phyloP scores from a whole-genome alignment of 2,797 vertebrate genomes.

The Eutrigla gurnardus region DNA sequence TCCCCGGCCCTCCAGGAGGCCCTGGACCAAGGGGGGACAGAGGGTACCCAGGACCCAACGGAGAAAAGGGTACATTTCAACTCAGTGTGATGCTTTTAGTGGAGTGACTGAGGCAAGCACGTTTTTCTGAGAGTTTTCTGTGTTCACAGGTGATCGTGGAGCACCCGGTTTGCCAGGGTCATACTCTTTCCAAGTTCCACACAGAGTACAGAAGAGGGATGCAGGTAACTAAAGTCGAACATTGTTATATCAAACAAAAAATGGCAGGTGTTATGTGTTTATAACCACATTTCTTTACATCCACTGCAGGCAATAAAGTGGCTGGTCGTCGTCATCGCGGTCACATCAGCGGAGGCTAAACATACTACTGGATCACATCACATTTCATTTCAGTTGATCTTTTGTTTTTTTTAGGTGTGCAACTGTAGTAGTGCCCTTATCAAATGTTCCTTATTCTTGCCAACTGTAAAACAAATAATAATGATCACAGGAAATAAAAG shows the following conservation, averaged over 20 bases:
- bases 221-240: slow-evolving; percentile 81
- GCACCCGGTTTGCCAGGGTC: slow-evolving; percentile 81
- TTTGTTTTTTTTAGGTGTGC: slow-evolving; percentile 37
- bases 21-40: slow-evolving; percentile 88
- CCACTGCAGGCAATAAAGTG: slow-evolving; percentile 79
- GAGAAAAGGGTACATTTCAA: slow-evolving; percentile 84
- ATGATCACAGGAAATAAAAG: slow-evolving; percentile 43
- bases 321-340: slow-evolving; percentile 74
- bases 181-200: slow-evolving; percentile 81
- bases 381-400: slow-evolving; percentile 38
- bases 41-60: slow-evolving; percentile 91
- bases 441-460: slow-evolving; percentile 40
- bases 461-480: slow-evolving; percentile 33
- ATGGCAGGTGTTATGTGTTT: neutral
- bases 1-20: slow-evolving; percentile 88
- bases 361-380: slow-evolving; percentile 50
- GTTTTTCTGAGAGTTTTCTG: slow-evolving; percentile 5
- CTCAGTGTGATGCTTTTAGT: neutral
- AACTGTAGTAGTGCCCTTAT: slow-evolving; percentile 55
- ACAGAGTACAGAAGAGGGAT: slow-evolving; percentile 90
- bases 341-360: slow-evolving; percentile 76
- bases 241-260: neutral
- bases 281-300: slow-evolving; percentile 1
- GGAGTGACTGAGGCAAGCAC: neutral
- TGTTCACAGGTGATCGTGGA: slow-evolving; percentile 80